Base-by-base conservation (phyloP, 2,113 vertebrate genomes). In the Struthidea cinerea region DNA sequence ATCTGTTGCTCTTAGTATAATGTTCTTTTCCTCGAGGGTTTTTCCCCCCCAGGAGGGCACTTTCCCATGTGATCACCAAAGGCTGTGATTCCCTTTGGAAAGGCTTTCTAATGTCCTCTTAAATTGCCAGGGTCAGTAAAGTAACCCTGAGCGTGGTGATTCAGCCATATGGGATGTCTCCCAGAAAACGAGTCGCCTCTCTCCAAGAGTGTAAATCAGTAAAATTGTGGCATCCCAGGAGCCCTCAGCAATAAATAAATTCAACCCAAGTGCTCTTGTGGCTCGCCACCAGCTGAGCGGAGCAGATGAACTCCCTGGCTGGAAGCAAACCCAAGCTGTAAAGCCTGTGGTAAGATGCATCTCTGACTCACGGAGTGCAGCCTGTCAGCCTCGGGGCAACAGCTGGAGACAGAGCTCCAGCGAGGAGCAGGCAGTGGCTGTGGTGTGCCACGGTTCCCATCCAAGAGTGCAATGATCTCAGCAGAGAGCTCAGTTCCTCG, bases 241-340 rank as follows among this genome's bases (percentile, higher is more conserved):
- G 76, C 52, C 69, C 64, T 92, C 22, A 35, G 93, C 80, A 89
- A 84, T 94, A 93, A 96, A 90, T 59, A 68, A 88, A 86, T 49
- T 46, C 82, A 86, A 55, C 60, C 39, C 46, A 30, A 88, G 79
- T 19, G 49, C 82, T 88, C 88, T 33, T 4, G 1, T 24, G 59
- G 86, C 60, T 87, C 0, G 0, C 64, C 33, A 71, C 65, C 89
- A 75, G 77, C 84, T 78, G 81, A 91, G 89, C 1, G 0, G 44
- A 94, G 77, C 80, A 81, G 68, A 87, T 68, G 80, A 87, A 56
- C 44, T 81, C 55, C 79, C 44, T 60, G 69, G 49, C 73, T 82
- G 86, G 80, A 67, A 84, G 81, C 60, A 84, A 61, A 70, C 15
- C 33, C 52, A 33, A 65, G 76, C 80, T 13, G 7, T 24, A 32